Conservation (phyloP, 2,888 invertebrate genomes). For the Rhamphomyia laevipes region DNA sequence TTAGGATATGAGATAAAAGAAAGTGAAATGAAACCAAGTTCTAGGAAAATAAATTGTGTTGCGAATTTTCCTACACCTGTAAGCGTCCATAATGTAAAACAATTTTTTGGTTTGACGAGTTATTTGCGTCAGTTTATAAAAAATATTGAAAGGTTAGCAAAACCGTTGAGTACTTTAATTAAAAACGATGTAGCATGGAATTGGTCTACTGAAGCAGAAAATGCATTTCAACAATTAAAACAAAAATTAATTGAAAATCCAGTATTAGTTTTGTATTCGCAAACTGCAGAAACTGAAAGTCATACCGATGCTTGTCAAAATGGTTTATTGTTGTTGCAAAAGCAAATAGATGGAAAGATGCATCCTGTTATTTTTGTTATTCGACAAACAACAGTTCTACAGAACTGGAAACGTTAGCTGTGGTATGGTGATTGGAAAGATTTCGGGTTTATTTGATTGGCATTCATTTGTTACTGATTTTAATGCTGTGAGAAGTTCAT, state of each 20-base stretch:
- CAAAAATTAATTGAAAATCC: constrained; percentile 5
- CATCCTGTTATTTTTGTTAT: constrained; percentile 5
- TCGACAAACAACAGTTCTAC: constrained; percentile 12
- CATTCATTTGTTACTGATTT: constrained; percentile 17
- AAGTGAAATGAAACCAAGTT: neutral
- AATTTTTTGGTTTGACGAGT: constrained; percentile 25
- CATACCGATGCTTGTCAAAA: constrained; percentile 10
- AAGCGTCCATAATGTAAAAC: constrained; percentile 20
- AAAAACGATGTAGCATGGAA: neutral
- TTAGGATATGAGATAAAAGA: neutral
- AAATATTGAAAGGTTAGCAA: constrained; percentile 23
- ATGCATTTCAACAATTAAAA: neutral
- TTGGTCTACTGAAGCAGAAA: neutral
- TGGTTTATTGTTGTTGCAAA: constrained; percentile 9
- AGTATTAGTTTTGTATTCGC: constrained; percentile 4
- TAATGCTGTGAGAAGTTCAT: constrained; percentile 9
- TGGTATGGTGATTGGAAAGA: constrained; percentile 9
- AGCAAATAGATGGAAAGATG: constrained; percentile 5
- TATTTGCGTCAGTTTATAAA: constrained; percentile 28
- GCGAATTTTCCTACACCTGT: constrained; percentile 21
- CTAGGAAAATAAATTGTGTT: constrained; percentile 20
- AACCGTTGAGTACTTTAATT: constrained; percentile 17
- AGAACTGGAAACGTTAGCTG: constrained; percentile 8
- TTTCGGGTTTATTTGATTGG: constrained; percentile 21
- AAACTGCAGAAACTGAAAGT: constrained; percentile 7